A percentile compares a stretch with the other conserved stretches of the same genome.
Evolutionary conservation across 2,113 vertebrate genomes (phyloP).

Genomic region (Aegypius monachus): DNA sequence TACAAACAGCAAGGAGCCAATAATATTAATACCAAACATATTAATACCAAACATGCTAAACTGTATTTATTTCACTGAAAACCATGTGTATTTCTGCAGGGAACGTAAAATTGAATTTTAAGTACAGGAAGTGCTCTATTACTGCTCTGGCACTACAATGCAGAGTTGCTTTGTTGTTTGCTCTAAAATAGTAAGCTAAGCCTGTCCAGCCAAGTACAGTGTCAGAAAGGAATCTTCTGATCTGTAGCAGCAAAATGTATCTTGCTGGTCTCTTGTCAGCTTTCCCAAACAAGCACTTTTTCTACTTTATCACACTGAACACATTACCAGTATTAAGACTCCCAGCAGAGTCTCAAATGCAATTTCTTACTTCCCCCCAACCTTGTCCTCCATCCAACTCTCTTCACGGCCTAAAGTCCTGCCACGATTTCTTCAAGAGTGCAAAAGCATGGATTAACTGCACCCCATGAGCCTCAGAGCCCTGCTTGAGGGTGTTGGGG

Average conservation of each 20-base stretch:
- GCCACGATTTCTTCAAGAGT: slow-evolving; percentile 16
- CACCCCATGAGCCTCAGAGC: not conserved
- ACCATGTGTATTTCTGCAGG: slow-evolving; percentile 48
- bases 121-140: slow-evolving; percentile 36
- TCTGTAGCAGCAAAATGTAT: not conserved
- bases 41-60: slow-evolving; percentile 29
- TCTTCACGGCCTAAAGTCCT: not conserved
- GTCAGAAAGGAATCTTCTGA: not conserved
- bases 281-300: not conserved
- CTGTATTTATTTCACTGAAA: slow-evolving; percentile 31
- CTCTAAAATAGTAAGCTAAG: not conserved
- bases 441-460: not conserved
- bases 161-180: not conserved
- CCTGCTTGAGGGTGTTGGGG: no score
- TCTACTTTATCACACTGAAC: not conserved
- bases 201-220: not conserved
- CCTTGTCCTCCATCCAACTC: not conserved
- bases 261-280: slow-evolving; percentile 1
- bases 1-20: slow-evolving; percentile 44
- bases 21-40: slow-evolving; percentile 24
- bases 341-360: not conserved
- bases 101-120: slow-evolving; percentile 38
- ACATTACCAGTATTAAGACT: not conserved
- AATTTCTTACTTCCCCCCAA: not conserved
- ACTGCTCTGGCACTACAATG: not conserved